Percentiles rank a stretch among this genome's conserved stretches.
Conservation (phyloP, 2,888 invertebrate genomes). For the Coenonympha arcania region DNA sequence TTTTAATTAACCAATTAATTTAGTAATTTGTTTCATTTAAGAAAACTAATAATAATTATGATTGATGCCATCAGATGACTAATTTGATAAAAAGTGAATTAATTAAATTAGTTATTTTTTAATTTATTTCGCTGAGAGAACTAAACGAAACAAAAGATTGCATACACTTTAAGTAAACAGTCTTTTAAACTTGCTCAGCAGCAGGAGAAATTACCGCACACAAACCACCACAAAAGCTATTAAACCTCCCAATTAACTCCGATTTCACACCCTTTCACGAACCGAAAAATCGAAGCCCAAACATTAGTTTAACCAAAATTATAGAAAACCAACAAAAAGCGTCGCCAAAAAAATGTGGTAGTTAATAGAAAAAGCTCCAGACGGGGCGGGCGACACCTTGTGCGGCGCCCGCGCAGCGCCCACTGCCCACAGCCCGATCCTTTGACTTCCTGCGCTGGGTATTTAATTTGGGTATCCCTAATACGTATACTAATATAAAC, state of each 20-base stretch:
- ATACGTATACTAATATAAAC: background rate
- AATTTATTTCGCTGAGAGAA: no score
- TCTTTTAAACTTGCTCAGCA: background rate
- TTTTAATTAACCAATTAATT: background rate
- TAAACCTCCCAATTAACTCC: constrained; percentile 68
- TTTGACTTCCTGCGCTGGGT: background rate
- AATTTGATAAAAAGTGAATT: no score
- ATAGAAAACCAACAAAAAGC: constrained; percentile 68
- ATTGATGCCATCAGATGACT: no score
- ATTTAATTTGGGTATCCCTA: background rate
- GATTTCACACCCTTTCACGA: constrained; percentile 74
- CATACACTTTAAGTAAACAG: background rate
- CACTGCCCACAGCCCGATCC: background rate
- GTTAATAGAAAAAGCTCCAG: constrained; percentile 38
- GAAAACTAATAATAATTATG: constrained; percentile 2
- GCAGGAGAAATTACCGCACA: constrained; percentile 61
- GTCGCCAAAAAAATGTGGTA: constrained; percentile 44
- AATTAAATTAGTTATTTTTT: no score
- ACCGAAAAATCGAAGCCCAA: constrained; percentile 74
- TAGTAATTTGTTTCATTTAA: no score
- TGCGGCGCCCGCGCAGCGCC: constrained; percentile 39
- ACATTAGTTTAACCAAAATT: constrained; percentile 73
- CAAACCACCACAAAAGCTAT: constrained; percentile 49
- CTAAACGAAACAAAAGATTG: background rate
- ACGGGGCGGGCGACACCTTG: constrained; percentile 41